Conservation (phyloP, 1,140 invertebrate genomes). For the Hetaerina americana region DNA sequence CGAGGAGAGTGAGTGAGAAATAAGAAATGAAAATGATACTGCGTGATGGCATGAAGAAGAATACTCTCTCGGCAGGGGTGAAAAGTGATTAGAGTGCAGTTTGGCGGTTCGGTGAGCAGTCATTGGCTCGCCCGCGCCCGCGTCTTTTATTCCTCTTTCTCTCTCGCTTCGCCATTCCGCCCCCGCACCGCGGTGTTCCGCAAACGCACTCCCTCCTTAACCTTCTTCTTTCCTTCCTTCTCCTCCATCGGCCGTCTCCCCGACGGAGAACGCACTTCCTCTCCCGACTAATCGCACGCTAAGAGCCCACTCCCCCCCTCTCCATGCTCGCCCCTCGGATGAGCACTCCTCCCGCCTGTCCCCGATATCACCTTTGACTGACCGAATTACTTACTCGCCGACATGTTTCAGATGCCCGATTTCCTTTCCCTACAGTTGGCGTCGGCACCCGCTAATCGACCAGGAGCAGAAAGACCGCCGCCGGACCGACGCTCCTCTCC, state of each 20-base stretch:
- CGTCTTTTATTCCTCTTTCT: not conserved
- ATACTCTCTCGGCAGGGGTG: not conserved
- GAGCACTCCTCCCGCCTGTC: too few relatives aligned
- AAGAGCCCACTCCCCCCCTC: not conserved
- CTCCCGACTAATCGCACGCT: too few relatives aligned
- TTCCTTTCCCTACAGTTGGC: not conserved
- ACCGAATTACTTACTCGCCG: too few relatives aligned
- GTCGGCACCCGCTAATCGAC: not conserved
- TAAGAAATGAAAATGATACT: not conserved
- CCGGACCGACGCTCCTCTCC: slow-evolving; percentile 13
- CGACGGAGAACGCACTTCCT: too few relatives aligned
- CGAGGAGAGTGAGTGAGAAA: not conserved
- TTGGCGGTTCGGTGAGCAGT: not conserved
- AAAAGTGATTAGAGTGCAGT: not conserved
- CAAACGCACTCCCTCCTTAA: not conserved
- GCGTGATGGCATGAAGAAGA: not conserved
- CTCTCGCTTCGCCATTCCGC: not conserved
- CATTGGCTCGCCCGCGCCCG: not conserved
- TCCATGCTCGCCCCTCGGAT: too few relatives aligned
- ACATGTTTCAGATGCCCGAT: not conserved
- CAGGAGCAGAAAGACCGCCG: not conserved
- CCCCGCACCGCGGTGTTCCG: not conserved
- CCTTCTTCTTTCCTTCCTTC: not conserved
- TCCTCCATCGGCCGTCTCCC: not conserved
- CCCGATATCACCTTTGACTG: too few relatives aligned